Conservation (phyloP, 2,888 invertebrate genomes). For the Cephus runcator region DNA sequence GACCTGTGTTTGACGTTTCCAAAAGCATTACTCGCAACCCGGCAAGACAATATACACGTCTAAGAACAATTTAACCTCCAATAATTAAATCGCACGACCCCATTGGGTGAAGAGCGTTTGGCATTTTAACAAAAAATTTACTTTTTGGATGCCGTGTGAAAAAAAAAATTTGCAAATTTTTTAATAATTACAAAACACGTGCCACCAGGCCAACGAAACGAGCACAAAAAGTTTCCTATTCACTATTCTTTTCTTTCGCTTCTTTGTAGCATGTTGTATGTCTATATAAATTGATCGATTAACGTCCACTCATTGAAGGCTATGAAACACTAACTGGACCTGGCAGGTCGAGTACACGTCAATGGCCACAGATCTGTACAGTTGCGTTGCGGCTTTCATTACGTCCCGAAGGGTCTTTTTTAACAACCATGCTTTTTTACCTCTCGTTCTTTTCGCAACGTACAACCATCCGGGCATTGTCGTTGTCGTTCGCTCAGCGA, state of each 20-base stretch:
- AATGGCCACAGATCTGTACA: not conserved
- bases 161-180: not conserved
- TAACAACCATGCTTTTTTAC: constrained; percentile 11
- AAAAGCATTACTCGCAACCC: not conserved
- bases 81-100: not conserved
- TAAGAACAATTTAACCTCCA: not conserved
- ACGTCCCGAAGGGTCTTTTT: not conserved
- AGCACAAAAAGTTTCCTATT: not conserved
- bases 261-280: not conserved
- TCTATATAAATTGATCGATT: not conserved
- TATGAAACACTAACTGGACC: not conserved
- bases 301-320: not conserved
- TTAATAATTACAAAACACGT: not conserved
- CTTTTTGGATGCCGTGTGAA: not conserved
- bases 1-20: not conserved
- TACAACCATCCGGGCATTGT: not conserved
- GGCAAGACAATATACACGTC: not conserved
- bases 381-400: not conserved
- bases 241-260: not conserved
- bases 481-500: not conserved
- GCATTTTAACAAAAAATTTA: not conserved
- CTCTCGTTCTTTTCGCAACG: not conserved
- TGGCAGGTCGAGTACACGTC: not conserved
- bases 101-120: not conserved
- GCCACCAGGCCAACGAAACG: not conserved